Base-by-base conservation (phyloP, 2,888 invertebrate genomes). In the Neuroscelio doddi region DNA sequence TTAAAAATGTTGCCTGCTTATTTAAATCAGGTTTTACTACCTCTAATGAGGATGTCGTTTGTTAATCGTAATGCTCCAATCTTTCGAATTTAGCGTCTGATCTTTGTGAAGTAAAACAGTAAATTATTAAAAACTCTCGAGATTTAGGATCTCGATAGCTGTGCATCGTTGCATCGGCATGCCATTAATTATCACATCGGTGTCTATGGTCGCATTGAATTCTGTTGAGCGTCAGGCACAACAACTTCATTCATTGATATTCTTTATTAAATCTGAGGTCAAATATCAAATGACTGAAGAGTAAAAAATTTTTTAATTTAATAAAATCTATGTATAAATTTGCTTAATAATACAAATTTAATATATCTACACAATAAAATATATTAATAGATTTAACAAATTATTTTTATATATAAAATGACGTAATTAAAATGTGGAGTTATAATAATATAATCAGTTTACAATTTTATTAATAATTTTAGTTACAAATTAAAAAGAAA, bases 101-200 rank as follows among this genome's bases (percentile, higher is more conserved):
- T 34, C 5, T 34, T 14, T 1, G 34, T 12, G 12, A 10, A 12
- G 34, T 12, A 34, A 34, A 34, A 34, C 5, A 7, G 7, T 1
- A 34, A 10, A 17, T 5, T 30, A 3, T 3, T 30, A 17, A 5
- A 21, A 12, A 15, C 36, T 12, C 38, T 15, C 8, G 38, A 16
- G 38, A 38, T 38, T 38, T 9, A 16, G 14, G 17, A 38, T 16
- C n/a, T 2, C 15, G 38, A 38, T 38, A 38, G 17, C 2, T 5
- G 21, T 5, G 21, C 21, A 5, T 21, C 21, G 21, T 38, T 9
- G 15, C 38, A 14, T 30, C 30, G 16, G 14, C 38, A 16, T 17
- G 38, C 17, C 38, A 17, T 38, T 10, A 38, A 38, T 38, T 38
- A 38, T 38, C 16, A 16, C 17, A 17, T 17, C 10, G 38, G 17